These are phyloP conservation scores for Lottia scabra DNA, from an alignment of 2,888 invertebrate species.

Conservation along the genomic window DNA sequence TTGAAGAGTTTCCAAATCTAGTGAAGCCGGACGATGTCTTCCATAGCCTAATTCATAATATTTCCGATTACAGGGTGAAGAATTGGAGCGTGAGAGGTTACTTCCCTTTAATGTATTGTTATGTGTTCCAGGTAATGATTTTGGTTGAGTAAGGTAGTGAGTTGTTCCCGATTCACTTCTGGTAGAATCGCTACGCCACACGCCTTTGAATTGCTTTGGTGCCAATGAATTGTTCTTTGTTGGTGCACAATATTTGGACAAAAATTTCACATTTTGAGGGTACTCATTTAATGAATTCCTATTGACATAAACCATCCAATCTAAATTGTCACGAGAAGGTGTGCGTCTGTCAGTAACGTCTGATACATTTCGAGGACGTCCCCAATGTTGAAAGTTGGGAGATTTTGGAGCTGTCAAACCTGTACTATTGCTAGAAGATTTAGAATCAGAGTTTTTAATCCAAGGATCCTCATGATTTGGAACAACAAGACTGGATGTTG, in stretches of 20 bases:
- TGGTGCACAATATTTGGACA: conserved; percentile 39
- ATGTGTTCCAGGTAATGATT: conserved; percentile 6
- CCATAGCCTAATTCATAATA: neutral
- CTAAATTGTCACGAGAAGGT: conserved; percentile 44
- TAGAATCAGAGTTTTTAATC: conserved; percentile 31
- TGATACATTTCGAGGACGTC: conserved; percentile 20
- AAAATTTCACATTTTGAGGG: conserved; percentile 16
- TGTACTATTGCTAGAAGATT: neutral
- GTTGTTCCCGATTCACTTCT: conserved; percentile 4
- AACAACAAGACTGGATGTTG: conserved; percentile 37
- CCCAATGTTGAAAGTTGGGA: neutral
- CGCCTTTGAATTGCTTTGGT: conserved; percentile 7
- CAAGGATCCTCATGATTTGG: conserved; percentile 51
- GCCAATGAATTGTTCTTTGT: conserved; percentile 36
- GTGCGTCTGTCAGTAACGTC: conserved; percentile 21
- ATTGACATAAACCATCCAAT: conserved; percentile 59
- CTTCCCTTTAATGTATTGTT: neutral
- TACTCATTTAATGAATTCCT: conserved; percentile 41
- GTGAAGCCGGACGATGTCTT: conserved; percentile 34
- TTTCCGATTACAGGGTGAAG: conserved; percentile 23
- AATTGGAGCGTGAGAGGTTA: conserved; percentile 26
- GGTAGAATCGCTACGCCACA: neutral
- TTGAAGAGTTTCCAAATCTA: conserved; percentile 33
- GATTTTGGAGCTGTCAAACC: neutral
- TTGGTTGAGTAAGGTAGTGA: neutral